These are phyloP conservation scores for Coleophora flavipennella DNA, from an alignment of 2,888 invertebrate species.

Conservation along the genomic window DNA sequence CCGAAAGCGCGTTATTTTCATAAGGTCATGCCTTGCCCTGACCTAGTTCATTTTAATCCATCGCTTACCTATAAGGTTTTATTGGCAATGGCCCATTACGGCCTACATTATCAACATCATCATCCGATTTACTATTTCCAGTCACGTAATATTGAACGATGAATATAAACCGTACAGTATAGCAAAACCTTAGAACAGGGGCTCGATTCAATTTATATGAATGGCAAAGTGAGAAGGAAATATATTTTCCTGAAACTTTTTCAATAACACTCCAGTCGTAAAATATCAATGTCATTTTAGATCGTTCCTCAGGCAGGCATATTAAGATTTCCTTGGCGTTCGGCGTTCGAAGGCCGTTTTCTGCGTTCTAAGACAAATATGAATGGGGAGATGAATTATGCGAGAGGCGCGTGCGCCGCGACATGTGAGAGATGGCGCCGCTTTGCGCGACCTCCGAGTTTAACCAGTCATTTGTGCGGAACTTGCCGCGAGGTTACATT, in stretches of 20 bases:
- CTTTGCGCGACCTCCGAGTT: slow-evolving; percentile 68
- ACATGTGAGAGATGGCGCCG: slow-evolving; percentile 69
- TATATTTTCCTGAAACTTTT: slow-evolving; percentile 40
- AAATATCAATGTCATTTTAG: slow-evolving; percentile 39
- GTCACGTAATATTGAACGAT: slow-evolving; percentile 69
- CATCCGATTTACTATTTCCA: slow-evolving; percentile 72
- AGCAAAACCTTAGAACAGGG: slow-evolving; percentile 25
- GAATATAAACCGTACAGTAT: slow-evolving; percentile 58
- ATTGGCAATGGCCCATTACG: slow-evolving; percentile 71
- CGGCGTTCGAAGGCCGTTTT: slow-evolving; percentile 29
- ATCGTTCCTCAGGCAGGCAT: slow-evolving; percentile 21
- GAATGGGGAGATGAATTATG: slow-evolving; percentile 70
- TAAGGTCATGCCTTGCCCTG: slow-evolving; percentile 61
- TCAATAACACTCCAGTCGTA: slow-evolving; percentile 38
- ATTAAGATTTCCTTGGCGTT: slow-evolving; percentile 26
- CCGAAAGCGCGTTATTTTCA: slow-evolving; percentile 54
- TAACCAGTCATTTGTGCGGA: slow-evolving; percentile 67
- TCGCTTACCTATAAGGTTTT: slow-evolving; percentile 73
- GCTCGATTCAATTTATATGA: slow-evolving; percentile 41
- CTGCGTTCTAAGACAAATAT: slow-evolving; percentile 66
- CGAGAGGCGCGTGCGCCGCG: slow-evolving; percentile 62
- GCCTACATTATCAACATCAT: slow-evolving; percentile 72
- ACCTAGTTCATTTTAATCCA: slow-evolving; percentile 69
- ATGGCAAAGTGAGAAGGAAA: slow-evolving; percentile 34
- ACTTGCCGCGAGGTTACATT: slow-evolving; percentile 70